Evolutionary conservation across 2,888 invertebrate species (phyloP).

Genomic region (Scaptomyza reducta): DNA sequence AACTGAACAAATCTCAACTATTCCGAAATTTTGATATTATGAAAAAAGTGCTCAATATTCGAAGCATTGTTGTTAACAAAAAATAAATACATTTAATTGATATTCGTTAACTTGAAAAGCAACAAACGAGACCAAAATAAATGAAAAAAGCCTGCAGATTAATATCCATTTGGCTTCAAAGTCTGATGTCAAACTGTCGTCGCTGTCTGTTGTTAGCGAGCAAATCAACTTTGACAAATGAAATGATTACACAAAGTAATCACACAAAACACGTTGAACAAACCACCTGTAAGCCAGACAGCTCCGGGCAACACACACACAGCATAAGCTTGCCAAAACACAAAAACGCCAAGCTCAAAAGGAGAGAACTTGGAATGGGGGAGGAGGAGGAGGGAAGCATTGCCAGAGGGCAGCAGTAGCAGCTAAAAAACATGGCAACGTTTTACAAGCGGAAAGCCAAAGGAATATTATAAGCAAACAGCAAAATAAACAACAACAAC

Average conservation of each 20-base stretch:
- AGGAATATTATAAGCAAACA: constrained; percentile 67
- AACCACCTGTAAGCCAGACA: constrained; percentile 73
- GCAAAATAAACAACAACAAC: constrained; percentile 32
- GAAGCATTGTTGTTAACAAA: no score
- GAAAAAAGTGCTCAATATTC: no score
- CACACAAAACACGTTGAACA: constrained; percentile 61
- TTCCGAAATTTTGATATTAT: no score
- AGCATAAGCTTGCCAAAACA: constrained; percentile 37
- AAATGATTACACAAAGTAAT: constrained; percentile 78
- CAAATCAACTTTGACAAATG: constrained; percentile 77
- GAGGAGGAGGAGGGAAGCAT: not conserved
- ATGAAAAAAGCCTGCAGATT: constrained; percentile 6
- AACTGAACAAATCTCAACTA: no score
- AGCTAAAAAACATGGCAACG: constrained; percentile 57
- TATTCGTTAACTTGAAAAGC: constrained; percentile 8
- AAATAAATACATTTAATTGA: not conserved
- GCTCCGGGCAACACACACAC: constrained; percentile 19
- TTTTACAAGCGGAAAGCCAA: constrained; percentile 74
- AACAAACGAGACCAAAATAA: not conserved
- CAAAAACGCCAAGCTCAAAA: constrained; percentile 17
- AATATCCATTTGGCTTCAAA: constrained; percentile 32
- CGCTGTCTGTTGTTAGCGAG: constrained; percentile 42
- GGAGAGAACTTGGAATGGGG: constrained; percentile 1
- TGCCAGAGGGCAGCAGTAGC: constrained; percentile 10
- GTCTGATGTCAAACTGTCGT: constrained; percentile 59